Percentiles rank a stretch among this genome's conserved stretches.
These are phyloP conservation scores for Chaenogobius annularis DNA, from an alignment of 2,113 vertebrate genomes.

Conservation along the genomic window DNA sequence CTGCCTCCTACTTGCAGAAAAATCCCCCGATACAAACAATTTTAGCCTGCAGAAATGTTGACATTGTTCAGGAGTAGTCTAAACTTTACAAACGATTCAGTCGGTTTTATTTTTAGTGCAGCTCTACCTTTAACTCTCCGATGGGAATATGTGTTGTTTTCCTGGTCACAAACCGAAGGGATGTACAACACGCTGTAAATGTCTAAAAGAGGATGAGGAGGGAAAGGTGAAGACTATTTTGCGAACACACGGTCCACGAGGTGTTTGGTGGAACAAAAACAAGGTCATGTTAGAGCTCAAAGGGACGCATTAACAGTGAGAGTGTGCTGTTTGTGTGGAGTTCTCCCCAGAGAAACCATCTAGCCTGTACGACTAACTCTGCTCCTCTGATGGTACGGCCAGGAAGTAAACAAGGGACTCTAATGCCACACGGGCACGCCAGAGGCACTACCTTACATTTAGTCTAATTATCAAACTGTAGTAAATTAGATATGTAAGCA, in stretches of 20 bases:
- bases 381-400: constrained; percentile 16
- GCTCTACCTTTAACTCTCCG: constrained; percentile 32
- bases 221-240: constrained; percentile 30
- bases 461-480: too few relatives aligned
- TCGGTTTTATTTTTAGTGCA: constrained; percentile 45
- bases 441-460: constrained; percentile 46
- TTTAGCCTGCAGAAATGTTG: constrained; percentile 1
- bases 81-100: constrained; percentile 8
- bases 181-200: constrained; percentile 19
- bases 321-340: background rate
- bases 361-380: background rate
- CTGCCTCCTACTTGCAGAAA: constrained; percentile 37
- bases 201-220: constrained; percentile 19
- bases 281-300: constrained; percentile 27
- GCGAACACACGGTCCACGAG: constrained; percentile 38
- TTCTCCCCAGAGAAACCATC: background rate
- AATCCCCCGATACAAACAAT: constrained; percentile 2
- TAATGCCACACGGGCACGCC: constrained; percentile 19
- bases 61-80: background rate
- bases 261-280: constrained; percentile 27
- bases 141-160: constrained; percentile 59
- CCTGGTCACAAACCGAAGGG: constrained; percentile 30
- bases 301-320: constrained; percentile 13
- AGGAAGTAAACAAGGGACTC: constrained; percentile 51
- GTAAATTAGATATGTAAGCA: too few relatives aligned